Base-by-base conservation (phyloP, 2,797 vertebrate species). In the Geotrypetes seraphini region DNA sequence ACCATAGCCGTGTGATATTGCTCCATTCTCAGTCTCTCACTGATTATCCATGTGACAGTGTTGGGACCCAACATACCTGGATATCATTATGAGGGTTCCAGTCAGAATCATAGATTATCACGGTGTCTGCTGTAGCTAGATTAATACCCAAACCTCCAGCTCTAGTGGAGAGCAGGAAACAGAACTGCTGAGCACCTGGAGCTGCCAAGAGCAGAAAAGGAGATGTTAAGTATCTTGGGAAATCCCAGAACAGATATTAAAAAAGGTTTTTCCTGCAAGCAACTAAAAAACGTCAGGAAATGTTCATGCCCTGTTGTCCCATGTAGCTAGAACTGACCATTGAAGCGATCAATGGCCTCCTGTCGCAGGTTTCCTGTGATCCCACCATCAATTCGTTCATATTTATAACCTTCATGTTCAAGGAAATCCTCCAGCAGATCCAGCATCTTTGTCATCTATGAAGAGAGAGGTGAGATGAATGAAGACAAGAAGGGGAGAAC, bases 21-120 rank as follows among this genome's bases (percentile, higher is more conserved):
- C 25, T 17, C 32, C 10, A 12, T 39, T 12, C 19, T 21, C 10
- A 7, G 11, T 5, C 7, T 9, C 6, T 9, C 6, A 12, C 5
- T 8, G 14, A 16, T n/a, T n/a, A n/a, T n/a, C n/a, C n/a, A n/a
- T n/a, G n/a, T n/a, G n/a, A n/a, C n/a, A n/a, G n/a, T n/a, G n/a
- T 7, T n/a, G 33, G 13, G 16, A 31, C 8, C 38, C 18, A n/a
- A n/a, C n/a, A n/a, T 69, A 97, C 95, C 87, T 99, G 95, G 41
- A 99, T 99, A 60, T 99, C 95, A 25, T 99, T 99, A 69, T 98
- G 95, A 3, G 95, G 95, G 58, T 99, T 99, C 95, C 95, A 99
- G 74, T 99, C 95, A 4, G 95, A 99, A 61, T 99, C 95, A 4
- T 98, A 99, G 49, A 99, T 99, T 48, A 99, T 85, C 50, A 99